Conservation (phyloP, 92 coral and sea anemone species). For the Micromussa lordhowensis region DNA sequence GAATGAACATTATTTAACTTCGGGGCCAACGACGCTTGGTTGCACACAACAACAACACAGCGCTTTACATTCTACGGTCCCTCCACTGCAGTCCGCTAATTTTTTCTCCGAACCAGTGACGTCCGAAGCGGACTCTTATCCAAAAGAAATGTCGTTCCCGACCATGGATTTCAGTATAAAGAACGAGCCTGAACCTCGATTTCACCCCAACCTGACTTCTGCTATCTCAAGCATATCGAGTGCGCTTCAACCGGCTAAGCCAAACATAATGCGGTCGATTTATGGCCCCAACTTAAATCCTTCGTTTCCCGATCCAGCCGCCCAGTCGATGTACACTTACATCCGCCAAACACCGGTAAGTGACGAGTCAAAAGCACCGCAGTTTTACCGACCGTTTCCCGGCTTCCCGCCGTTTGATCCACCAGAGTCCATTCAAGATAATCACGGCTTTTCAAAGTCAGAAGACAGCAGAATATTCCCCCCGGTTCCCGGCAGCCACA, state of each 20-base stretch:
- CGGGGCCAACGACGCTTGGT: conserved; percentile 59
- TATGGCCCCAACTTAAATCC: conserved; percentile 78
- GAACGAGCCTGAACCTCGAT: conserved; percentile 71
- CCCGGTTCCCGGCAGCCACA: conserved; percentile 64
- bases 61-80: conserved; percentile 34
- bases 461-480: conserved; percentile 68
- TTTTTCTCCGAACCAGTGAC: conserved; percentile 55
- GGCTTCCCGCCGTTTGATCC: conserved; percentile 66
- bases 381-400: conserved; percentile 85
- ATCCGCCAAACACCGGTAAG: conserved; percentile 70
- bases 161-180: conserved; percentile 74
- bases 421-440: conserved; percentile 54
- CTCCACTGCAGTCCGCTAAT: conserved; percentile 54
- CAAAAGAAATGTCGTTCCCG: conserved; percentile 63
- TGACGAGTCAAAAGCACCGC: conserved; percentile 79
- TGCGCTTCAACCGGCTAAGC: conserved; percentile 66
- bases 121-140: conserved; percentile 58
- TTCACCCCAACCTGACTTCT: conserved; percentile 61
- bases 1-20: conserved; percentile 57
- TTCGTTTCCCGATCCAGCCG: conserved; percentile 71
- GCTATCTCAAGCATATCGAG: conserved; percentile 66
- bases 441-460: conserved; percentile 69
- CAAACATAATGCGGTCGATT: conserved; percentile 74
- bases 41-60: conserved; percentile 68
- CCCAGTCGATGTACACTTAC: conserved; percentile 83